A percentile compares a stretch with the other conserved stretches of the same genome.
phyloP scores from a whole-genome alignment of 2,888 invertebrate species.

The Coelopa pilipes region DNA sequence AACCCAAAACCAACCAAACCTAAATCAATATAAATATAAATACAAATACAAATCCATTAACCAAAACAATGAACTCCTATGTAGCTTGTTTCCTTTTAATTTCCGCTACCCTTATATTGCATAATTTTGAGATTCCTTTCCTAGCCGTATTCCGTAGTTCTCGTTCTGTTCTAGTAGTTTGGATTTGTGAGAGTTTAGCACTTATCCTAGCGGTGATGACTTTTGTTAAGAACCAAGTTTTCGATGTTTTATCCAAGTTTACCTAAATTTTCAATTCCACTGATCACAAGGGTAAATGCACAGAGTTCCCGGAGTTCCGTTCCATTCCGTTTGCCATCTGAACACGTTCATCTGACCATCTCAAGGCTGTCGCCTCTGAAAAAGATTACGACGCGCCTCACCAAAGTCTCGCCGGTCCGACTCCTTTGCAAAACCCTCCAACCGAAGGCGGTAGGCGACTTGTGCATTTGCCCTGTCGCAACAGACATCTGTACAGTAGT shows the following conservation, averaged over 20 bases:
- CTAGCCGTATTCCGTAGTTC: not conserved
- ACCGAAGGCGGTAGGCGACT: no score
- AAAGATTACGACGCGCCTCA: no score
- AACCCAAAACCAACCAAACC: slow-evolving; percentile 19
- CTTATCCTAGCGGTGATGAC: not conserved
- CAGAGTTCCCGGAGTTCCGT: not conserved
- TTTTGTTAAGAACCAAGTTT: not conserved
- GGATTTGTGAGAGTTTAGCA: slow-evolving; percentile 22
- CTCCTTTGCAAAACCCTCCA: no score
- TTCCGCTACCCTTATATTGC: not conserved
- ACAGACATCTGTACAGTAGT: not conserved
- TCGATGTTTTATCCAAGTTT: slow-evolving; percentile 4
- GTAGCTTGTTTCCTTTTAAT: not conserved
- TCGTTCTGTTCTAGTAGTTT: not conserved
- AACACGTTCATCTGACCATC: not conserved
- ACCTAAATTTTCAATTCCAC: no score
- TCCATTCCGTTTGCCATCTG: no score
- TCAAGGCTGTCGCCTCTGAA: not conserved
- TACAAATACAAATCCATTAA: slow-evolving; percentile 29
- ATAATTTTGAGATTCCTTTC: slow-evolving; percentile 1
- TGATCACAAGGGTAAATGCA: slow-evolving; percentile 10
- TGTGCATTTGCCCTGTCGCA: no score
- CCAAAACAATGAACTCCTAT: slow-evolving; percentile 1
- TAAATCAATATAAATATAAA: slow-evolving; percentile 7
- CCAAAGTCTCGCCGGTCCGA: no score